These are phyloP conservation scores for Rhaphigaster nebulosa DNA, from an alignment of 2,888 invertebrate species.

Conservation along the genomic window DNA sequence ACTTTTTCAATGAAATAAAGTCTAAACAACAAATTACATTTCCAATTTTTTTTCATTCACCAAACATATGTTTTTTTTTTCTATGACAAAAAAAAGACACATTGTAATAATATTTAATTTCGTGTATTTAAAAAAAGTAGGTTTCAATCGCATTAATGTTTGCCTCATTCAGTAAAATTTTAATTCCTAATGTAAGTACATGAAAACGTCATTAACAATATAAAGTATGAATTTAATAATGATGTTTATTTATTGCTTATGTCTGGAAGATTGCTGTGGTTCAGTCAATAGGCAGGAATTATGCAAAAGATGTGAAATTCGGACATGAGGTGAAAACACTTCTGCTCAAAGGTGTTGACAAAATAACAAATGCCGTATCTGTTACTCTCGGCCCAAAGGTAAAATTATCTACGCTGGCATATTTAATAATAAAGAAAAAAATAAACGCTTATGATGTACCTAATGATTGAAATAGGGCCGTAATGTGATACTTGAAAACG, in stretches of 20 bases:
- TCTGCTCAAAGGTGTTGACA: slow-evolving; percentile 76
- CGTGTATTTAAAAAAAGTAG: not conserved
- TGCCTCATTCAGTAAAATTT: not conserved
- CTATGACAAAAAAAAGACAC: not conserved
- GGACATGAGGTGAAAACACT: slow-evolving; percentile 74
- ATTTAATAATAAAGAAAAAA: not conserved
- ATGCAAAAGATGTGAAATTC: slow-evolving; percentile 68
- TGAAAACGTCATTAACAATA: not conserved
- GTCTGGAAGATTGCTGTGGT: not conserved
- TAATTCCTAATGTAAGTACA: slow-evolving; percentile 38
- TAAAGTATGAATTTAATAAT: not conserved
- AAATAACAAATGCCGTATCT: slow-evolving; percentile 77
- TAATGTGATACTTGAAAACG: slow-evolving; percentile 66
- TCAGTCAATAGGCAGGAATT: not conserved
- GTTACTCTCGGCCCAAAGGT: slow-evolving; percentile 78
- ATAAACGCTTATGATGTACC: not conserved
- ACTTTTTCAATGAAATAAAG: not conserved
- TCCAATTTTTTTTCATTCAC: not conserved
- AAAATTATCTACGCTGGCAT: not conserved
- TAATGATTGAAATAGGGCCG: slow-evolving; percentile 73
- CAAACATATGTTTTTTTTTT: slow-evolving; percentile 11
- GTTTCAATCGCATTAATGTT: slow-evolving; percentile 42
- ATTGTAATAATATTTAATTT: not conserved
- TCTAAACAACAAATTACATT: not conserved
- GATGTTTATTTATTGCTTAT: not conserved